phyloP scores from a whole-genome alignment of 2,888 invertebrate genomes.

The Plebejus argus region DNA sequence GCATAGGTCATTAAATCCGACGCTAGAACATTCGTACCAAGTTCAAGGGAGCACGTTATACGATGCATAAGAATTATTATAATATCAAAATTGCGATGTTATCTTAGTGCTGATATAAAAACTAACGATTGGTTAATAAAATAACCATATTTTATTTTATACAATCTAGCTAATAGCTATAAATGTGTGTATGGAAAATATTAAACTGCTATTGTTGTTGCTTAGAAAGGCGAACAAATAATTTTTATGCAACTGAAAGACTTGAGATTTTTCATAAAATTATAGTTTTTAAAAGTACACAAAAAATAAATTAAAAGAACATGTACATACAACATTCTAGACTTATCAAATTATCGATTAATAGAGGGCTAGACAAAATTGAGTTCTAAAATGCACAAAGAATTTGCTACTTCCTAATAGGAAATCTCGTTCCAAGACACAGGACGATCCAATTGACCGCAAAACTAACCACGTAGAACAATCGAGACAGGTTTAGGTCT shows the following conservation, averaged over 20 bases:
- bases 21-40: slow-evolving; percentile 41
- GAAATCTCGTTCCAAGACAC: slow-evolving; percentile 19
- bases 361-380: neutral
- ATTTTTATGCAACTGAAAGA: neutral
- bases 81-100: slow-evolving; percentile 30
- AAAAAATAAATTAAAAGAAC: neutral
- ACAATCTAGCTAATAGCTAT: no score
- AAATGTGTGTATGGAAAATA: neutral
- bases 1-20: slow-evolving; percentile 28
- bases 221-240: neutral
- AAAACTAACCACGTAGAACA: slow-evolving; percentile 17
- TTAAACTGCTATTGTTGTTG: no score
- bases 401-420: slow-evolving; percentile 21
- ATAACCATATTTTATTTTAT: no score
- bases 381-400: neutral
- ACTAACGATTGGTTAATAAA: neutral
- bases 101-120: slow-evolving; percentile 15
- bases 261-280: neutral
- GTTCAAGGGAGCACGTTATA: slow-evolving; percentile 54
- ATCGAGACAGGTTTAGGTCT: slow-evolving; percentile 7
- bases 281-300: neutral
- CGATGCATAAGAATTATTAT: slow-evolving; percentile 33
- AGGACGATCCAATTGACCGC: slow-evolving; percentile 24
- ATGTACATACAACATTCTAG: neutral
- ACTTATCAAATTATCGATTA: neutral